Base-by-base conservation (phyloP, 2,797 vertebrate genomes). In the Acipenser transmontanus region DNA sequence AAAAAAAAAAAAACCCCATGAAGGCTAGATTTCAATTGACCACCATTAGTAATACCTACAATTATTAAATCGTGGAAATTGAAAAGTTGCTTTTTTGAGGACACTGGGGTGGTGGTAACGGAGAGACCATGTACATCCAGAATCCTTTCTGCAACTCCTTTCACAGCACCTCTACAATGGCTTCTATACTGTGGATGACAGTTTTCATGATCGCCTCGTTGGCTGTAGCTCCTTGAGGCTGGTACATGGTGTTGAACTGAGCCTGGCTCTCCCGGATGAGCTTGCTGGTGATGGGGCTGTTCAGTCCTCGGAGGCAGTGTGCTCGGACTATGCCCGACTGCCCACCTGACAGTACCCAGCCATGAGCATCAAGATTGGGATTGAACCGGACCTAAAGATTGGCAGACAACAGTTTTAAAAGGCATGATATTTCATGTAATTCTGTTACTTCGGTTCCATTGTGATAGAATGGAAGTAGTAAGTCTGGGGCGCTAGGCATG, bases 301-400 rank as follows among this genome's bases (percentile, higher is more conserved):
- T 85, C 74, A 98, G 76, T 17, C 85, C 82, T 2, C 69, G 79
- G 48, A 94, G 49, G 63, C 94, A 98, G 86, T 93, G 89, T 0
- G 85, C 84, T 47, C 95, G 83, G 70, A 99, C 90, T 10, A 99
- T 87, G 14, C 96, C 97, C 0, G 92, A 80, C 82, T 95, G 95
- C 10, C 96, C 95, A 0, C 76, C 95, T 0, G 94, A 93, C 49
- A 80, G 83, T 70, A 97, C 52, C 97, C 97, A 99, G 63, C 80
- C 83, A 0, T 91, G 90, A 0, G 88, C 81, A 73, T 86, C 90
- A 86, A 97, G 81, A 87, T 97, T 98, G 17, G 95, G 94, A 82
- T 88, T 98, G 80, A 97, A 93, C 56, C 96, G 93, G 52, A 98
- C 91, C 97, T 98, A 82, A 62, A 61, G 56, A 51, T 63, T 4